These are phyloP conservation scores for Frankliniella fusca DNA, from an alignment of 2,888 invertebrate genomes.

Conservation along the genomic window DNA sequence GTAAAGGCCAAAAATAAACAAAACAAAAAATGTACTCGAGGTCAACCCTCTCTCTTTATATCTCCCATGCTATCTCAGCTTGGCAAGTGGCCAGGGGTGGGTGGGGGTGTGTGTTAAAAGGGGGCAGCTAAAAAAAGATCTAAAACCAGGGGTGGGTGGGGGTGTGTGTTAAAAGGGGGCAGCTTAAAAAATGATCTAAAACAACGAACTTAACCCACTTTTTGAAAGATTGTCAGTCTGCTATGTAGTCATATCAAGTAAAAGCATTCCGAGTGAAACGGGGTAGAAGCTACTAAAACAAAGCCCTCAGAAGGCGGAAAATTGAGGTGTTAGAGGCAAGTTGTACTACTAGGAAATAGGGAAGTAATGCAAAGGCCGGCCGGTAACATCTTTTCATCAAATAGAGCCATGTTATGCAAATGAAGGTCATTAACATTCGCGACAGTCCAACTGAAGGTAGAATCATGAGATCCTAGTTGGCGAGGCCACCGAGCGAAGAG, in stretches of 20 bases:
- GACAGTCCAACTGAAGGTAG: too few relatives aligned
- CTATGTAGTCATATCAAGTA: not conserved
- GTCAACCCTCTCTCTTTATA: not conserved
- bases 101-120: not conserved
- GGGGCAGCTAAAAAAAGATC: not conserved
- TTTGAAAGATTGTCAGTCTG: not conserved
- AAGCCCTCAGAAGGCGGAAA: not conserved
- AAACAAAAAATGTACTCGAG: too few relatives aligned
- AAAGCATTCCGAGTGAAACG: not conserved
- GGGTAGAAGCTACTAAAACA: too few relatives aligned
- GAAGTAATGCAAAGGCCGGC: too few relatives aligned
- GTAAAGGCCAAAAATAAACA: too few relatives aligned
- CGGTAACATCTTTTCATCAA: too few relatives aligned
- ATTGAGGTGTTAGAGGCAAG: not conserved
- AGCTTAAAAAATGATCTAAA: not conserved
- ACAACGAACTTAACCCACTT: slow-evolving; percentile 1
- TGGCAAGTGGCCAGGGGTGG: not conserved
- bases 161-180: not conserved
- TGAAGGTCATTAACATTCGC: too few relatives aligned
- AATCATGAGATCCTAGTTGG: too few relatives aligned
- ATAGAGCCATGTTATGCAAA: too few relatives aligned
- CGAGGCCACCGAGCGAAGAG: too few relatives aligned
- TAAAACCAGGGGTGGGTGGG: too few relatives aligned
- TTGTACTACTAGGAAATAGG: too few relatives aligned
- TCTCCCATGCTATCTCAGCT: not conserved